Evolutionary conservation across 2,888 invertebrate species (phyloP), one percentile per base, ranked within the genome.

Genomic region (Drosophila meridionalis): DNA sequence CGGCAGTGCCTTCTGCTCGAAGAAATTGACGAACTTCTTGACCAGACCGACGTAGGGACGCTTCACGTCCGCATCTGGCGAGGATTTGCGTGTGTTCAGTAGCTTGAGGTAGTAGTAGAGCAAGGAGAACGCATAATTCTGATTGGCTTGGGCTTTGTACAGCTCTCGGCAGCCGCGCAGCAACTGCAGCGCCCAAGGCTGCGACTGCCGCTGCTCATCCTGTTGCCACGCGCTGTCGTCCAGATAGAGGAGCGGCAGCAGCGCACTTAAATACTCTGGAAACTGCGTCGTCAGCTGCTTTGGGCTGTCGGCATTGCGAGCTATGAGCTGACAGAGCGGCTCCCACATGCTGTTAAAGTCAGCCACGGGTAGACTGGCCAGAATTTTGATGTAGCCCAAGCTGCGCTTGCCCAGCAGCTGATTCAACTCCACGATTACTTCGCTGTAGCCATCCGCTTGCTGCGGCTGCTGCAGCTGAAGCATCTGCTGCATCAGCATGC

Each of bases 51-150:
- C 62, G 45, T 91, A 91, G 1, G 60, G 64, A 4, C 38, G 65
- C 30, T 82, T 75, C 5, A 92, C 82, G n/a, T 86, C 80, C 0
- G 40, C 36, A 12, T 30, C 11, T 26, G 20, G 53, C 0, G 61
- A 53, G 0, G 65, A 40, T 1, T 78, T 76, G 9, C 82, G 78
- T 0, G 67, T 71, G 52, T 73, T 82, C 0, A 90, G 8, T 14
- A 92, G 40, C 67, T 92, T 93, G 0, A 91, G 55, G 40, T 90
- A 87, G 60, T 90, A 91, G 63, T 93, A 91, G 2, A 91, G 68
- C 38, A 91, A 55, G 20, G 83, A 82, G 2, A 91, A 61, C 2
- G 68, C 74, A 62, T 89, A 83, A 4, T 73, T 66, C 6, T 89
- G 80, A 1, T 74, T 47, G 7, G 81, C 74, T 5, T 83, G 56